Evolutionary conservation across 2,888 invertebrate genomes (phyloP), one percentile per base, ranked within the genome.

Genomic region (Eupithecia tripunctaria): DNA sequence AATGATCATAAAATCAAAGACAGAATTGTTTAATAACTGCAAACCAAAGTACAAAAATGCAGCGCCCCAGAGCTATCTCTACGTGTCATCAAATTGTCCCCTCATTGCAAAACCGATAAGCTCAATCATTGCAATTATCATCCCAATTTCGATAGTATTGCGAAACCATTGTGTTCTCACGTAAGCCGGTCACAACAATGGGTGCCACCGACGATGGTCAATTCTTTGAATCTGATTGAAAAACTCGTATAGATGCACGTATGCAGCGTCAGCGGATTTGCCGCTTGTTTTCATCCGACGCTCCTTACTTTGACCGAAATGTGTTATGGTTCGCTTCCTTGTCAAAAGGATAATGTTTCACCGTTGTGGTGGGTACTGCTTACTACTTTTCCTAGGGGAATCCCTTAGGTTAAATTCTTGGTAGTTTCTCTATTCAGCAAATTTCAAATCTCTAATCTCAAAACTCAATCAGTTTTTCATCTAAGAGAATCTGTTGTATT

Each of bases 191-290:
- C 81, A 91, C 91, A 91, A 94, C 93, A 94, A 93, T 93, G 87
- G 91, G 87, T 86, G 90, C 94, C 94, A 93, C 93, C 94, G 92
- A 88, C 92, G 93, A 88, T 85, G 93, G 81, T 59, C 86, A 82
- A 86, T 94, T 94, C 94, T 87, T 84, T 88, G 94, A 93, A 94
- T 88, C 88, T 89, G 91, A 91, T 93, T 91, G 89, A 92, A 92
- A 93, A 93, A 92, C 91, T 85, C 85, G 88, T 91, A 90, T 91
- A 91, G 91, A 92, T 93, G 94, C 94, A 94, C 94, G 94, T 93
- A 91, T 92, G 91, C 89, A 90, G 88, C 89, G 90, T 93, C 94
- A 94, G 94, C 94, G 88, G 88, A 72, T 75, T 75, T 72, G 76
- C 88, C 88, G 90, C 89, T 89, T 87, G 86, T 88, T 86, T 86